Conservation (phyloP, 2,797 vertebrate genomes). For the Rhodeus uyekii region DNA sequence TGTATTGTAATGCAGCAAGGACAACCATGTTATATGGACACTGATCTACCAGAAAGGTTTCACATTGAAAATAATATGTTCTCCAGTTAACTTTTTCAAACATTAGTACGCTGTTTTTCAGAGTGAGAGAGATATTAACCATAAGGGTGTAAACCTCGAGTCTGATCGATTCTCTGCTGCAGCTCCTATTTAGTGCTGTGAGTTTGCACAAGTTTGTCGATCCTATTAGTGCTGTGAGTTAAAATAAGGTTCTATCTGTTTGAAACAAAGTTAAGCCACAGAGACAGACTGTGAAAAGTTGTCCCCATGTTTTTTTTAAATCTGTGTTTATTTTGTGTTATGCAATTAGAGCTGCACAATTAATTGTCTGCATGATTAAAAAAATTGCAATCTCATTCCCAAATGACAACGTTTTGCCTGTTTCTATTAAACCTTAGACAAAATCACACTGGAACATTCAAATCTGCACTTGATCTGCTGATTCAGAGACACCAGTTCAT, state of each 20-base stretch:
- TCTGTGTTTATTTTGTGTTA: not conserved
- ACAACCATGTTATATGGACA: constrained; percentile 5
- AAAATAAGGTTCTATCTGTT: not conserved
- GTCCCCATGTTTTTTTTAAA: not conserved
- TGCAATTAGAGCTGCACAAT: not conserved
- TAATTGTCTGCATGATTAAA: too few species aligned
- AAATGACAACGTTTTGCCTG: too few species aligned
- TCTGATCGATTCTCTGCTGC: too few species aligned
- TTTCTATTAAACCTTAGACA: too few species aligned
- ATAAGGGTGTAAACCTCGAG: not conserved
- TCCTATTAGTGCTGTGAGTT: not conserved
- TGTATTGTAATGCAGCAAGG: constrained; percentile 26
- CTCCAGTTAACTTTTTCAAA: constrained; percentile 6
- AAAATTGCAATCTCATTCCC: too few species aligned
- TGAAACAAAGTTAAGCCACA: not conserved
- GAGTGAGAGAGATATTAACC: not conserved
- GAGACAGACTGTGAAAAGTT: not conserved
- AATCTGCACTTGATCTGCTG: too few species aligned
- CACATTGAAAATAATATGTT: constrained; percentile 7
- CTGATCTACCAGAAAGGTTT: constrained; percentile 18
- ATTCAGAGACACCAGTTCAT: too few species aligned
- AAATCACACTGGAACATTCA: too few species aligned
- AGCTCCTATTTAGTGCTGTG: not conserved
- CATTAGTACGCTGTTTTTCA: constrained; percentile 7
- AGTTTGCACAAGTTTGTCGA: too few species aligned